Evolutionary conservation across 2,113 vertebrate genomes (phyloP).

Genomic region (Bubo blakistoni): DNA sequence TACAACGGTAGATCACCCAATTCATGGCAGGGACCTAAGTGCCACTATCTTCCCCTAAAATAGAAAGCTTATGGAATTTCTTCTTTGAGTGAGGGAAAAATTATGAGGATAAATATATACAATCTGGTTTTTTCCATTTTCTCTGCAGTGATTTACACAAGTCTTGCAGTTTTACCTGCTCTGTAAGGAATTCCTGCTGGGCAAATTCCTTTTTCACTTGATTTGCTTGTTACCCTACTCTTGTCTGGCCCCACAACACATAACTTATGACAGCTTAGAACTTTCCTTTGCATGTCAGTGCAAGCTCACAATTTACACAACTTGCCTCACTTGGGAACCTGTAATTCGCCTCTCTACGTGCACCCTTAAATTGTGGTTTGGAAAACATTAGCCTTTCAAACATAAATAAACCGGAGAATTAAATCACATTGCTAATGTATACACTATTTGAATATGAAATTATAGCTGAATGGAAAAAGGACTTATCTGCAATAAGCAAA

Average conservation of each 20-base stretch:
- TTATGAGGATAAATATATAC: neutral
- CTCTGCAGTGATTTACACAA: neutral
- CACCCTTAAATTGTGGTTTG: neutral
- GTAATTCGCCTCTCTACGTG: neutral
- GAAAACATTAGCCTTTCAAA: constrained; percentile 29
- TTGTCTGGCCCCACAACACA: neutral
- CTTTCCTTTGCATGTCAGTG: neutral
- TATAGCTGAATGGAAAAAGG: neutral
- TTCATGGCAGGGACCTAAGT: neutral
- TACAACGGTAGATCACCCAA: neutral
- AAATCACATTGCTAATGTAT: constrained; percentile 19
- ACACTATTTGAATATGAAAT: constrained; percentile 26
- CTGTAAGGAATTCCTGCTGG: neutral
- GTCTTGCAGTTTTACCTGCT: neutral
- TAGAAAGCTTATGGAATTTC: neutral
- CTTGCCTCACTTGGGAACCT: neutral
- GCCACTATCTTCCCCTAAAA: neutral
- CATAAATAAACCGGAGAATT: constrained; percentile 17
- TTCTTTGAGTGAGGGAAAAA: neutral
- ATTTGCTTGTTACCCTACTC: neutral
- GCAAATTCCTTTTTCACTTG: neutral
- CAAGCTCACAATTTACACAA: constrained; percentile 13
- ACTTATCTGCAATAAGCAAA: constrained; percentile 20
- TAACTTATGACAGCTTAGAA: neutral
- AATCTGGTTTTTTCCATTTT: neutral